phyloP scores from a whole-genome alignment of 2,888 invertebrate species.

The Dolichomitus sp. region DNA sequence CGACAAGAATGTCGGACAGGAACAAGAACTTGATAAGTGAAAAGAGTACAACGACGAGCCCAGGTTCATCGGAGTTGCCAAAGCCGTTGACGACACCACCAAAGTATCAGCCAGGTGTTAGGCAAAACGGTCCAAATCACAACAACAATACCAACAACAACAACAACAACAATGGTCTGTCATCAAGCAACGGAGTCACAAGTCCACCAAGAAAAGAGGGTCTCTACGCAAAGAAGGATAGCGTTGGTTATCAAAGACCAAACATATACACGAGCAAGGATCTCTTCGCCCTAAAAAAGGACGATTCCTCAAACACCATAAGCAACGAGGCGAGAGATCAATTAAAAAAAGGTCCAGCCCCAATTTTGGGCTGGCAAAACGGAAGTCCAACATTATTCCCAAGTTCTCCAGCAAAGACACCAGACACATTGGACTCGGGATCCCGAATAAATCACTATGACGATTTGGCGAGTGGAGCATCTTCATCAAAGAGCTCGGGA shows the following conservation, averaged over 20 bases:
- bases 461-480: constrained; percentile 32
- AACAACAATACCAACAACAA: constrained; percentile 67
- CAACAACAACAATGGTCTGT: constrained; percentile 63
- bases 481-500: constrained; percentile 86
- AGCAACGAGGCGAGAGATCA: constrained; percentile 54
- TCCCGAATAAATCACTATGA: constrained; percentile 37
- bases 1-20: constrained; percentile 76
- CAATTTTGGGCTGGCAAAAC: constrained; percentile 83
- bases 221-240: constrained; percentile 71
- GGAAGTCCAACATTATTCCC: constrained; percentile 81
- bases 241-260: constrained; percentile 68
- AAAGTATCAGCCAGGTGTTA: constrained; percentile 21
- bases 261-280: constrained; percentile 64
- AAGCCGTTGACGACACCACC: not conserved
- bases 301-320: constrained; percentile 28
- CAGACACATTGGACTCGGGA: constrained; percentile 50
- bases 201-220: constrained; percentile 71
- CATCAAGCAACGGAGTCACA: constrained; percentile 16
- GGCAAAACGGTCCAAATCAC: constrained; percentile 46
- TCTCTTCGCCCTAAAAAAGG: constrained; percentile 16
- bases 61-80: constrained; percentile 6
- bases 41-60: constrained; percentile 56
- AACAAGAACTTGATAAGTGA: constrained; percentile 73
- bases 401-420: constrained; percentile 71
- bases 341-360: constrained; percentile 76